A percentile compares a stretch with the other conserved stretches of the same genome.
Conservation (phyloP, 2,113 vertebrate species). For the Pyxicephalus adspersus region DNA sequence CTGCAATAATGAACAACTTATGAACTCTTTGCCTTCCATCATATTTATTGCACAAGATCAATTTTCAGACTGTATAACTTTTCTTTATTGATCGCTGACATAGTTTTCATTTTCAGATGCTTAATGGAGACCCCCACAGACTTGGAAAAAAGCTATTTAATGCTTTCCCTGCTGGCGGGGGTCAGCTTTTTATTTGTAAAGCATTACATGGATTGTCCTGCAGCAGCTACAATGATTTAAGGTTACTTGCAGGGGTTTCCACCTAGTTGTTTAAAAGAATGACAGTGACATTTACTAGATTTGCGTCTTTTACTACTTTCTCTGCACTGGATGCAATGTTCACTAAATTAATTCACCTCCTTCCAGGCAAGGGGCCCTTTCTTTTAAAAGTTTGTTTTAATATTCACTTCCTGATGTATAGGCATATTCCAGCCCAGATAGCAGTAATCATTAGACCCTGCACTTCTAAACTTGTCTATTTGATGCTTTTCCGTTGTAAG, state of each 20-base stretch:
- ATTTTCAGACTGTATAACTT: constrained; percentile 19
- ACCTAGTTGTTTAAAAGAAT: not conserved
- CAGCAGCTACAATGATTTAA: constrained; percentile 2
- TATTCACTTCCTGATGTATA: constrained; percentile 11
- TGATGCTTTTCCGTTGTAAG: constrained; percentile 15
- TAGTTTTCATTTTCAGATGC: constrained; percentile 34
- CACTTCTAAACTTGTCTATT: constrained; percentile 18
- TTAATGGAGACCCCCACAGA: constrained; percentile 40
- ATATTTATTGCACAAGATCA: constrained; percentile 19
- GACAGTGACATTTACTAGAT: not conserved
- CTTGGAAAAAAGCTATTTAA: constrained; percentile 3
- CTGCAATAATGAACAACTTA: not conserved
- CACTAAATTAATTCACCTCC: constrained; percentile 3
- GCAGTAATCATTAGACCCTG: constrained; percentile 23
- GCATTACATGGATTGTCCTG: constrained; percentile 4
- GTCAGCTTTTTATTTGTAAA: constrained; percentile 29
- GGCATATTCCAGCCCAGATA: constrained; percentile 27
- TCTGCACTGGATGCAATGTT: constrained; percentile 9
- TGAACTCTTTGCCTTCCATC: not conserved
- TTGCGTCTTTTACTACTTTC: not conserved
- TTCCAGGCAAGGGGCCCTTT: constrained; percentile 18
- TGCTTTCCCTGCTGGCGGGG: constrained; percentile 24
- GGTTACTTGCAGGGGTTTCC: not conserved
- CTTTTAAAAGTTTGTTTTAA: constrained; percentile 18
- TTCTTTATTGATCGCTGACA: constrained; percentile 32